Evolutionary conservation across 2,888 invertebrate species (phyloP), one percentile per base, ranked within the genome.

Genomic region (Xestoiulus laeticollis): DNA sequence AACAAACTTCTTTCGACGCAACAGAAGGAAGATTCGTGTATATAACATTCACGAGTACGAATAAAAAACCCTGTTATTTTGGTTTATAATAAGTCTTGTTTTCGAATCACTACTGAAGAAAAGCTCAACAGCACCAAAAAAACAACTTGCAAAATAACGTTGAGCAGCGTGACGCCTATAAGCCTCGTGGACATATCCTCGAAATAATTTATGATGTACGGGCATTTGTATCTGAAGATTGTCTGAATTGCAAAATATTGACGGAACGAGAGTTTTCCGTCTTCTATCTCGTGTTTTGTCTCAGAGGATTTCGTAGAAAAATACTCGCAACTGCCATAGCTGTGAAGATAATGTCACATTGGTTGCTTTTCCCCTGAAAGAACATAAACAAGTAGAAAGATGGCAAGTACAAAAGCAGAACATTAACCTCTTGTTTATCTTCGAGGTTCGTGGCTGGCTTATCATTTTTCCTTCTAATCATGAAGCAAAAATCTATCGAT

Each of bases 161-260:
- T 38, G 6, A 38, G 38, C 14, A 14, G 30, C 26, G 2, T 78
- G 78, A 30, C 78, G 30, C 30, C 78, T 14, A 14, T 3, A 30
- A 38, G 4, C 78, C 78, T 30, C 14, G 78, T 16, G 78, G 78
- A 78, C 78, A 14, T 30, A 2, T 10, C 2, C 16, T 10, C 78
- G 78, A 78, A 78, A 78, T 78, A 78, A 78, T 78, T 10, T 16
- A 78, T 78, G 30, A 78, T 78, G 30, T 30, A 78, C 16, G 30
- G 78, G 30, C 16, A 78, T 30, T 78, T 78, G 30, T 78, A 78
- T 78, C 78, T 30, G 78, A 78, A 26, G 78, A 78, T 30, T 78
- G 78, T 78, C 30, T 78, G 78, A 78, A 78, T 26, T 78, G 78
- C 78, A 78, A 78, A 78, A 78, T 78, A 78, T 78, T 78, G 78